Evolutionary conservation across 2,113 vertebrate species (phyloP).

Genomic region (Hucho hucho): DNA sequence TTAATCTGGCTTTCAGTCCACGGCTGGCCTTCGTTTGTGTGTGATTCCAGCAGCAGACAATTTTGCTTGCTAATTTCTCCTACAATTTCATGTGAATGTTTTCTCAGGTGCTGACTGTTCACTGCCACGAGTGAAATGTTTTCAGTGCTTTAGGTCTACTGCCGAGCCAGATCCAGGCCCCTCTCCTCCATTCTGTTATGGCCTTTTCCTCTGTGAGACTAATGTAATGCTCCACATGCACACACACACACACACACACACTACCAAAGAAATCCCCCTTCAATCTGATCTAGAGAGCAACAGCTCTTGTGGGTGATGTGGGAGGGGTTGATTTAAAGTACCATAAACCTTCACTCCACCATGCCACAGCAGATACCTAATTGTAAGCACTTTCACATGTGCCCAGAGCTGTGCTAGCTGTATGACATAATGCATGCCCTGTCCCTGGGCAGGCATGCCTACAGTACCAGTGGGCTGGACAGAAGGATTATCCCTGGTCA

Average conservation of each 20-base stretch:
- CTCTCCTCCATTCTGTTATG: not conserved
- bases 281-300: not conserved
- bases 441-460: too few species aligned
- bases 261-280: not conserved
- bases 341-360: not conserved
- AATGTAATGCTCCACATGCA: too few species aligned
- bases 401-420: not conserved
- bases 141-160: not conserved
- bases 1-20: too few species aligned
- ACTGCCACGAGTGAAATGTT: too few species aligned
- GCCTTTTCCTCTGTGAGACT: not conserved
- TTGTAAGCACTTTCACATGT: slow-evolving; percentile 20
- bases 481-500: too few species aligned
- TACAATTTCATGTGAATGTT: too few species aligned
- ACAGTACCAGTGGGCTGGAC: too few species aligned
- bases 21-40: too few species aligned
- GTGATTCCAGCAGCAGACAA: not conserved
- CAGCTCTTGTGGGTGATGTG: not conserved
- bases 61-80: not conserved
- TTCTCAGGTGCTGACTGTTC: too few species aligned
- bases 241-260: too few species aligned
- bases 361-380: slow-evolving; percentile 6
- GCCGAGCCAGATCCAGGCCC: not conserved
- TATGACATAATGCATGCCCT: too few species aligned
- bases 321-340: not conserved